These are phyloP conservation scores for Pachycephala philippinensis DNA, from an alignment of 2,113 vertebrate genomes.

Conservation along the genomic window DNA sequence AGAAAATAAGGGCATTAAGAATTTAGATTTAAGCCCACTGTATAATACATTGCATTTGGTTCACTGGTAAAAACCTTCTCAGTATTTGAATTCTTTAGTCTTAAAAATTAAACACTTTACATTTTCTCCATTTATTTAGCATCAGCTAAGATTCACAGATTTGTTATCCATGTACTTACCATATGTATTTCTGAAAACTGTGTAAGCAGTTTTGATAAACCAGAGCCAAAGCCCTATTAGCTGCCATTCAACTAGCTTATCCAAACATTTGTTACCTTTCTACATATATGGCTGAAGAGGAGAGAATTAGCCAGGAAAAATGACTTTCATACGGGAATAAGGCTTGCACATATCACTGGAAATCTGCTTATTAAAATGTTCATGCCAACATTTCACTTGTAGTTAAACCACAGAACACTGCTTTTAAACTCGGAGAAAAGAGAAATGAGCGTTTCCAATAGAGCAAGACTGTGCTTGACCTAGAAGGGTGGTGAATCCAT, in stretches of 20 bases:
- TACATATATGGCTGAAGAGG: neutral
- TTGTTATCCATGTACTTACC: slow-evolving; percentile 9
- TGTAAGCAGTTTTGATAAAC: neutral
- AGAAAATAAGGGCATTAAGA: neutral
- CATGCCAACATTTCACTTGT: neutral
- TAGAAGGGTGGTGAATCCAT: neutral
- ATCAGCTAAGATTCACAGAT: neutral
- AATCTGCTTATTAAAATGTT: slow-evolving; percentile 13
- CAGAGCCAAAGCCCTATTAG: neutral
- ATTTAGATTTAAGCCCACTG: neutral
- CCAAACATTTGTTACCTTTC: slow-evolving; percentile 1
- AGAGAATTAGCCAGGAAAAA: slow-evolving; percentile 17
- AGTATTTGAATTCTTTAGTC: neutral
- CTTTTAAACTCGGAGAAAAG: neutral
- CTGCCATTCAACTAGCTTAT: slow-evolving; percentile 5
- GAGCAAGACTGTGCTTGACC: slow-evolving; percentile 32
- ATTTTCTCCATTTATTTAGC: slow-evolving; percentile 13
- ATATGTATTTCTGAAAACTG: neutral
- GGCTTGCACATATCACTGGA: neutral
- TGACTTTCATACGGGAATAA: neutral
- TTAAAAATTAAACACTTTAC: neutral
- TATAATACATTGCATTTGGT: neutral
- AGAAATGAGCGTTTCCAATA: slow-evolving; percentile 54
- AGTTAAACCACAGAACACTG: neutral
- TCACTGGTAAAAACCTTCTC: slow-evolving; percentile 28